phyloP scores from a whole-genome alignment of 2,113 vertebrate genomes.

The Oreotrochilus melanogaster region DNA sequence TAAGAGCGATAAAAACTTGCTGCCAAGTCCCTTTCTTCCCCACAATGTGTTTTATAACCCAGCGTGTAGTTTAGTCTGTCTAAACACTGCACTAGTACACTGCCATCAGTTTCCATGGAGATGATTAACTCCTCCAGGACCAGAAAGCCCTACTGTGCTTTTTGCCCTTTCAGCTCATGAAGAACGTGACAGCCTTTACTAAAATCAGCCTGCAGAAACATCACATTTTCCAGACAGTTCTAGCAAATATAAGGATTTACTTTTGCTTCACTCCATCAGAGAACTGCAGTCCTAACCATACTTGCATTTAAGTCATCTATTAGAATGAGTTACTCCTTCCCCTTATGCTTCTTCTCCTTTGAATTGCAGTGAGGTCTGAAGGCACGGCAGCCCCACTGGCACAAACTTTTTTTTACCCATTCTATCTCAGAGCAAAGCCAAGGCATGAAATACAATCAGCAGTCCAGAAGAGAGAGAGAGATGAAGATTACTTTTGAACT shows the following conservation, averaged over 20 bases:
- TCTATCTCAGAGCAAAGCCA: background rate
- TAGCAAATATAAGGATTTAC: background rate
- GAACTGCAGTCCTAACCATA: background rate
- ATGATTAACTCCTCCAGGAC: slow-evolving; percentile 76
- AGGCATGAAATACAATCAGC: background rate
- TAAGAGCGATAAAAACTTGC: slow-evolving; percentile 60
- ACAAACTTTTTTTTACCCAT: background rate
- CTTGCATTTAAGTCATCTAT: background rate
- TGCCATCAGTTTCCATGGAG: slow-evolving; percentile 78
- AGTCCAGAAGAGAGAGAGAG: background rate
- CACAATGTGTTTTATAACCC: slow-evolving; percentile 73
- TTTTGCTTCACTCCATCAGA: background rate
- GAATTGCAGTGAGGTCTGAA: background rate
- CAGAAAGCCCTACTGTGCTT: background rate
- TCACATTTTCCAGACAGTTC: background rate
- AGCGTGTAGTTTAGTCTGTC: slow-evolving; percentile 74
- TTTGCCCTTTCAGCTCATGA: background rate
- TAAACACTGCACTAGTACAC: slow-evolving; percentile 73
- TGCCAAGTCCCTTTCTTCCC: slow-evolving; percentile 74
- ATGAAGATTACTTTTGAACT: background rate
- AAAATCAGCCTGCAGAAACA: background rate
- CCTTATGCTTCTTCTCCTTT: background rate
- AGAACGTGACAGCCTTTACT: background rate
- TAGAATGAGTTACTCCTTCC: background rate
- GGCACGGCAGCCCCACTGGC: background rate